Base-by-base conservation (phyloP, 1,140 invertebrate genomes). In the Hylaeus volcanicus region DNA sequence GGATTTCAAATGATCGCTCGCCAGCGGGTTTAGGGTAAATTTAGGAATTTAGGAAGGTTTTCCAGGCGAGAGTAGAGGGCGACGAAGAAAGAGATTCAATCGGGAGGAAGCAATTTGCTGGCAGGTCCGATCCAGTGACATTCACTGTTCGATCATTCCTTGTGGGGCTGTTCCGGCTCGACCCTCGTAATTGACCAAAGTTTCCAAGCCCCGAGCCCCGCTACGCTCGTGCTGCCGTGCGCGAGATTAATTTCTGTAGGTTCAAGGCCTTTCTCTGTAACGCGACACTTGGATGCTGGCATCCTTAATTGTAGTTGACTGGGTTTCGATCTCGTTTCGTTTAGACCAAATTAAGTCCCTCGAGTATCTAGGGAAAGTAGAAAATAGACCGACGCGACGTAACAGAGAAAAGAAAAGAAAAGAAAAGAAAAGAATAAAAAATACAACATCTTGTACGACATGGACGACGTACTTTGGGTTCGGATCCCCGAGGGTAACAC, bases 141-240 rank as follows among this genome's bases (percentile, higher is more conserved):
- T 81, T 61, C 81, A 51, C 74, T 43, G 64, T 77, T 82, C 85
- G 86, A 88, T 87, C 86, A 76, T 86, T 56, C 84, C 74, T 81
- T 82, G 60, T 61, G 66, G 74, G 58, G 70, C 15, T 60, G 74
- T 37, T 74, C 61, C 9, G 70, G 60, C 11, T 74, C 75, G 81
- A 87, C 86, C 86, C 85, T 84, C 82, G 86, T 87, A 87, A 87
- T 87, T 87, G 86, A 82, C 74, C 79, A 66, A 64, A 87, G 73
- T 74, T 84, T 70, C 85, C 45, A 72, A n/a, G 63, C 69, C 69
- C 55, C 45, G 53, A n/a, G 63, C 69, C 69, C 55, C 45, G 53
- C 64, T 66, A 41, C 41, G 6, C 41, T 70, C 14, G 48, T 43
- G 66, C 41, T n/a, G 64, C 37, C 45, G 61, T 45, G 74, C 48